Percentiles rank a stretch among this genome's conserved stretches.
Conservation (phyloP, 2,113 vertebrate species). For the Blennius ocellaris region DNA sequence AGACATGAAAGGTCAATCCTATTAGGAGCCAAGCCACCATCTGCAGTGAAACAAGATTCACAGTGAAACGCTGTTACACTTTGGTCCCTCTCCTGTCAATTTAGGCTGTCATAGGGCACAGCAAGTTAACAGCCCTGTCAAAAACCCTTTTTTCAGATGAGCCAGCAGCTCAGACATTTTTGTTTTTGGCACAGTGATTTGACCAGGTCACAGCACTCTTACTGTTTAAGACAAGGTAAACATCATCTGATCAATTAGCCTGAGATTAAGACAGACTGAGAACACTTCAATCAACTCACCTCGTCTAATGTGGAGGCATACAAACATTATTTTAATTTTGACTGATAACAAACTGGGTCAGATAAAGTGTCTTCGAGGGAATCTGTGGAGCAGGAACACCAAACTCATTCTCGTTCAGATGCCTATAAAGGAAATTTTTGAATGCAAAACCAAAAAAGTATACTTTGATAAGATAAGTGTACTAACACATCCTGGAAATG, state of each 20-base stretch:
- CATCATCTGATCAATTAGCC: conserved; percentile 22
- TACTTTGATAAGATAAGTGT: too few species aligned
- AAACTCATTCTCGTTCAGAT: too few species aligned
- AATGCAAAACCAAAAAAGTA: too few species aligned
- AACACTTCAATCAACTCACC: conserved; percentile 5
- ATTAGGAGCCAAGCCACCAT: background rate
- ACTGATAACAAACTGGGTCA: too few species aligned
- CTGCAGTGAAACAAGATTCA: background rate
- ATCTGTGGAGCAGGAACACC: too few species aligned
- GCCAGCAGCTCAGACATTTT: background rate
- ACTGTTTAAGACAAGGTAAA: conserved; percentile 22
- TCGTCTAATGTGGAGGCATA: background rate
- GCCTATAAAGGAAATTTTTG: too few species aligned
- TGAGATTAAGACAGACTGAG: conserved; percentile 50
- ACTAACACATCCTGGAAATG: too few species aligned
- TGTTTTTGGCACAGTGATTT: conserved; percentile 1
- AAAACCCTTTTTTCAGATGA: background rate
- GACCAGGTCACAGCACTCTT: conserved; percentile 38
- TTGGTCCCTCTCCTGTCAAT: background rate
- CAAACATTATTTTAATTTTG: background rate
- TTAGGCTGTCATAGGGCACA: background rate
- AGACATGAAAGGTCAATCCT: background rate
- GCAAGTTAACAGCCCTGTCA: background rate
- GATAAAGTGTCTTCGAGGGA: too few species aligned
- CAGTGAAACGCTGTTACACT: background rate